Evolutionary conservation across 2,888 invertebrate genomes (phyloP).

Genomic region (Rotaria macrura): DNA sequence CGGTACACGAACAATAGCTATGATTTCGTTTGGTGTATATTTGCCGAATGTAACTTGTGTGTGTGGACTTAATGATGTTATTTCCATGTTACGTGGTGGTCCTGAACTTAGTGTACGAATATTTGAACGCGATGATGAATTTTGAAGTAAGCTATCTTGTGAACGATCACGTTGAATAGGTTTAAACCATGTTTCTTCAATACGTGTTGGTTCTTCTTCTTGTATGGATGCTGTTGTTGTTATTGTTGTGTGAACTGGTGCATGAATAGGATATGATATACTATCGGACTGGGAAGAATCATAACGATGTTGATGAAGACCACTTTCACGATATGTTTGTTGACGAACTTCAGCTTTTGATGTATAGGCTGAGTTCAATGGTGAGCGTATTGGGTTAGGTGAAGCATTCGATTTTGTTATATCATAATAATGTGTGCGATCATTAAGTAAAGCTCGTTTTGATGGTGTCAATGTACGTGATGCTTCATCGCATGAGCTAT

Average conservation of each 20-base stretch:
- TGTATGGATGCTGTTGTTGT: background rate
- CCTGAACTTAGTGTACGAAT: background rate
- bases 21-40: conserved; percentile 30
- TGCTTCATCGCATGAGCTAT: background rate
- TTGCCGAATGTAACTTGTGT: conserved; percentile 27
- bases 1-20: conserved; percentile 30
- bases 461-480: background rate
- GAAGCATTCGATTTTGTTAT: background rate
- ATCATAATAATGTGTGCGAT: background rate
- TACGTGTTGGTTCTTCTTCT: background rate
- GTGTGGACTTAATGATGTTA: background rate
- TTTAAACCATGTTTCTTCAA: conserved; percentile 19
- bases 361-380: background rate
- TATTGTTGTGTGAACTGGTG: background rate
- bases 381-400: background rate
- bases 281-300: background rate
- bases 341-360: background rate
- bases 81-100: background rate
- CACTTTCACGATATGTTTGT: background rate
- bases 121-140: too few relatives aligned
- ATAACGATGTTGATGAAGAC: background rate
- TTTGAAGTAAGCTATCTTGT: background rate
- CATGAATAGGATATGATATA: background rate
- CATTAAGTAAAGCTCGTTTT: background rate
- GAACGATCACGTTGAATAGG: conserved; percentile 9